These are phyloP conservation scores for Epirrhoe tristata DNA, from an alignment of 2,888 invertebrate species.

Conservation along the genomic window DNA sequence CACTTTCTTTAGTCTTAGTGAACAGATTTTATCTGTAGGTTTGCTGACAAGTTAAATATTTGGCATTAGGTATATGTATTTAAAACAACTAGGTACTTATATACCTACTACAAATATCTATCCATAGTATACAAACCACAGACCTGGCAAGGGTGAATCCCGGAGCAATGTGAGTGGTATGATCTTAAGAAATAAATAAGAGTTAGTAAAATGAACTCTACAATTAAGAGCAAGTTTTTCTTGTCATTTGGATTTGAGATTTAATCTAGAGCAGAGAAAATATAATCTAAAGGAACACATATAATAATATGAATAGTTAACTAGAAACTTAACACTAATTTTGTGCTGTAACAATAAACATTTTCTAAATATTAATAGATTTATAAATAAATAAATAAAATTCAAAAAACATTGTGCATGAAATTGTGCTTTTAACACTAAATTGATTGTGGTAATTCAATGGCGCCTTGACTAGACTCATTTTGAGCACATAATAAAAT, in stretches of 20 bases:
- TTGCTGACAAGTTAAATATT: too few relatives aligned
- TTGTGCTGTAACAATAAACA: constrained; percentile 12
- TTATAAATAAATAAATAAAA: constrained; percentile 10
- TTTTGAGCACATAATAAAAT: constrained; percentile 47
- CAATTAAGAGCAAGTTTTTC: not conserved
- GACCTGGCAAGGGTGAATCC: not conserved
- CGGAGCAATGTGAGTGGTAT: not conserved
- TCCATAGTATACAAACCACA: not conserved
- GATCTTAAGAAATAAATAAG: not conserved
- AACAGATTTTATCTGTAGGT: too few relatives aligned
- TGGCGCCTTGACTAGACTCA: constrained; percentile 63
- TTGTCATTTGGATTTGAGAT: not conserved
- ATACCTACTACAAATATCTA: too few relatives aligned
- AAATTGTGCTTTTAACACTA: constrained; percentile 23
- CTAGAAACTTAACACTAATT: constrained; percentile 10
- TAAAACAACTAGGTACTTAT: too few relatives aligned
- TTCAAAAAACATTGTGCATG: constrained; percentile 20
- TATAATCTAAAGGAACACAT: not conserved
- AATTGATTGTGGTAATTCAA: constrained; percentile 53
- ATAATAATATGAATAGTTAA: constrained; percentile 12
- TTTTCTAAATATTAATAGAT: not conserved
- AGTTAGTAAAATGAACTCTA: not conserved
- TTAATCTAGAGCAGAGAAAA: not conserved
- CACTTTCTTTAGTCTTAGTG: too few relatives aligned
- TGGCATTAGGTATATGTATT: too few relatives aligned